phyloP scores from a whole-genome alignment of 1,140 invertebrate genomes.

The Ceratosolen fusciceps region DNA sequence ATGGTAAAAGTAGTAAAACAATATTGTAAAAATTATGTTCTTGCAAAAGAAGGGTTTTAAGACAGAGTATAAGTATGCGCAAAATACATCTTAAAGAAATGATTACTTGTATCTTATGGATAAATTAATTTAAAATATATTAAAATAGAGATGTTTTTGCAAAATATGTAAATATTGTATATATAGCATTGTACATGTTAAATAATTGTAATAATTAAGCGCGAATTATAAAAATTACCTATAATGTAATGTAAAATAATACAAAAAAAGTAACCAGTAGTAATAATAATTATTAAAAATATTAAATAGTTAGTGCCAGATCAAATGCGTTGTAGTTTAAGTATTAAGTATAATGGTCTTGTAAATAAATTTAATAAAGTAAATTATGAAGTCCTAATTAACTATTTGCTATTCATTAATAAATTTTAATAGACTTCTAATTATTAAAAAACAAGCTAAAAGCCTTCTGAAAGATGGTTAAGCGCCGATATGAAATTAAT shows the following conservation, averaged over 20 bases:
- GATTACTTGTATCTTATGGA: too few relatives aligned
- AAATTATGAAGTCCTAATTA: slow-evolving; percentile 66
- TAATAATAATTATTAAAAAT: slow-evolving; percentile 64
- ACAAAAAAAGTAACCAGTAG: slow-evolving; percentile 59
- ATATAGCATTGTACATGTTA: slow-evolving; percentile 72
- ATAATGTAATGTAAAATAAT: slow-evolving; percentile 59
- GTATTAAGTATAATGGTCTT: slow-evolving; percentile 68
- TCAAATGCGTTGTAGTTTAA: slow-evolving; percentile 62
- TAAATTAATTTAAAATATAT: slow-evolving; percentile 50
- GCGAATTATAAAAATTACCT: slow-evolving; percentile 53
- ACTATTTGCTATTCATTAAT: slow-evolving; percentile 66
- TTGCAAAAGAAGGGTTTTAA: slow-evolving; percentile 15
- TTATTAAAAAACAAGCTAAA: slow-evolving; percentile 48
- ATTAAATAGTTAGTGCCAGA: slow-evolving; percentile 55
- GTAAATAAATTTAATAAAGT: slow-evolving; percentile 70
- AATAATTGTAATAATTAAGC: slow-evolving; percentile 70
- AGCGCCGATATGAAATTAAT: not conserved
- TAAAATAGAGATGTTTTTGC: slow-evolving; percentile 50
- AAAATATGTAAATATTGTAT: slow-evolving; percentile 69
- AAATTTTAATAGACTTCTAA: slow-evolving; percentile 62
- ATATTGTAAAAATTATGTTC: slow-evolving; percentile 20
- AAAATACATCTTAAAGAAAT: too few relatives aligned
- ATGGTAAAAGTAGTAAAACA: slow-evolving; percentile 30
- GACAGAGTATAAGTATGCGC: slow-evolving; percentile 5
- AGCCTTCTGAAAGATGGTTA: slow-evolving; percentile 11